phyloP scores from a whole-genome alignment of 2,888 invertebrate species.

The Proisotoma minuta region DNA sequence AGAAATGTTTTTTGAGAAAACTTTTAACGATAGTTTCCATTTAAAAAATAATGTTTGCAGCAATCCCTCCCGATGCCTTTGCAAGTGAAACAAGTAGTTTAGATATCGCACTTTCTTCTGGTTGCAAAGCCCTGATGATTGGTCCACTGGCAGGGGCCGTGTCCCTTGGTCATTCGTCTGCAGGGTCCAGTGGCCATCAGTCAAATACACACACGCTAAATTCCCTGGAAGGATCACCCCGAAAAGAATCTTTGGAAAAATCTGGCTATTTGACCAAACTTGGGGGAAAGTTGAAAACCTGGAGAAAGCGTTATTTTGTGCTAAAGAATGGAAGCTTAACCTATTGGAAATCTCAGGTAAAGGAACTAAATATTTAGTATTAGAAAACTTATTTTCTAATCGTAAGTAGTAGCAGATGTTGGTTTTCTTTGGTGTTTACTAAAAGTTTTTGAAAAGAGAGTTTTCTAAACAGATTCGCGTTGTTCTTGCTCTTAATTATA shows the following conservation, averaged over 20 bases:
- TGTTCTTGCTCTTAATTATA: too few species aligned
- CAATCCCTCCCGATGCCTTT: conserved; percentile 89
- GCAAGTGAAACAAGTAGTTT: conserved; percentile 68
- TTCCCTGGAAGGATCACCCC: conserved; percentile 52
- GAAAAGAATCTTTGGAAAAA: conserved; percentile 80
- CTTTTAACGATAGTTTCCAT: too few species aligned
- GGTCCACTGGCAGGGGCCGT: conserved; percentile 29
- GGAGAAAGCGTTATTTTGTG: conserved; percentile 94
- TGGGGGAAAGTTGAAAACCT: conserved; percentile 92
- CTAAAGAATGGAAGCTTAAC: conserved; percentile 85
- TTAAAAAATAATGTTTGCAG: too few species aligned
- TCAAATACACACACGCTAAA: conserved; percentile 39
- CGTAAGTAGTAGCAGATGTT: too few species aligned
- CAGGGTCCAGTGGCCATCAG: conserved; percentile 50
- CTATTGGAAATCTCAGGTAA: conserved; percentile 91
- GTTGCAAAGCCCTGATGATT: conserved; percentile 39
- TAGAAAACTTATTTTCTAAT: too few species aligned
- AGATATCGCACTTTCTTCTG: conserved; percentile 51
- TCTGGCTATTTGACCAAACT: conserved; percentile 81
- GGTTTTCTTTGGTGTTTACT: too few species aligned
- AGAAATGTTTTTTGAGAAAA: too few species aligned
- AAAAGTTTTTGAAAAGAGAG: too few species aligned
- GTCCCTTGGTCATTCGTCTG: conserved; percentile 46
- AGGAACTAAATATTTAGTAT: too few species aligned
- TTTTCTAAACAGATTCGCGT: too few species aligned